phyloP scores from a whole-genome alignment of 2,797 vertebrate genomes.

The Chelonia mydas region DNA sequence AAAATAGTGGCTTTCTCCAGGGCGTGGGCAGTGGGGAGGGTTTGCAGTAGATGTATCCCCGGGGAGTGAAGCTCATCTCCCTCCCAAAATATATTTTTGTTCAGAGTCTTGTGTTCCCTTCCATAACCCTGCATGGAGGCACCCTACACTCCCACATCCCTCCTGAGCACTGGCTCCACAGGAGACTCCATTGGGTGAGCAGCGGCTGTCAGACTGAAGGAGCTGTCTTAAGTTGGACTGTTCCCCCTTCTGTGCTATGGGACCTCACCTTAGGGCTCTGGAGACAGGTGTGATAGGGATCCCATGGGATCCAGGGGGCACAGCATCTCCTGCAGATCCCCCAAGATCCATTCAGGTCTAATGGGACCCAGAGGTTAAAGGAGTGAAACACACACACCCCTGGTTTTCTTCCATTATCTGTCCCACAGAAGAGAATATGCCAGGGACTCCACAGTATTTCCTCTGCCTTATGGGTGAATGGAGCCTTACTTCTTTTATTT shows the following conservation, averaged over 20 bases:
- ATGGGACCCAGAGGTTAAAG: not conserved
- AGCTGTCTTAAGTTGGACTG: not conserved
- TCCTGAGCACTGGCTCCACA: not conserved
- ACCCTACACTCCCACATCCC: not conserved
- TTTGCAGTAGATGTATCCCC: not conserved
- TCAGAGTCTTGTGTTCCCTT: not conserved
- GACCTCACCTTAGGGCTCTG: not conserved
- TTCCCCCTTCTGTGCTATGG: not conserved
- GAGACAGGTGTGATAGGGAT: not conserved
- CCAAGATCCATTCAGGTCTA: not conserved
- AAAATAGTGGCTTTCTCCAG: not conserved
- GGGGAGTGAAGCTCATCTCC: not conserved
- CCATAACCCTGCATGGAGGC: no score
- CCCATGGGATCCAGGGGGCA: not conserved
- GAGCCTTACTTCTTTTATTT: not conserved
- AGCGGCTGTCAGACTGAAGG: not conserved
- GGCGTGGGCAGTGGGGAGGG: not conserved
- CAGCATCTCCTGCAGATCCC: not conserved
- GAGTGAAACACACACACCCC: not conserved
- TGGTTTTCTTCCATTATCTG: not conserved
- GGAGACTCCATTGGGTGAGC: not conserved
- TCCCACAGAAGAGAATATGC: not conserved
- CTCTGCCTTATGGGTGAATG: not conserved
- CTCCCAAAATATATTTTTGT: not conserved
- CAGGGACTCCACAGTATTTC: not conserved